phyloP scores from a whole-genome alignment of 1,140 invertebrate species.

The Diorhabda carinulata region DNA sequence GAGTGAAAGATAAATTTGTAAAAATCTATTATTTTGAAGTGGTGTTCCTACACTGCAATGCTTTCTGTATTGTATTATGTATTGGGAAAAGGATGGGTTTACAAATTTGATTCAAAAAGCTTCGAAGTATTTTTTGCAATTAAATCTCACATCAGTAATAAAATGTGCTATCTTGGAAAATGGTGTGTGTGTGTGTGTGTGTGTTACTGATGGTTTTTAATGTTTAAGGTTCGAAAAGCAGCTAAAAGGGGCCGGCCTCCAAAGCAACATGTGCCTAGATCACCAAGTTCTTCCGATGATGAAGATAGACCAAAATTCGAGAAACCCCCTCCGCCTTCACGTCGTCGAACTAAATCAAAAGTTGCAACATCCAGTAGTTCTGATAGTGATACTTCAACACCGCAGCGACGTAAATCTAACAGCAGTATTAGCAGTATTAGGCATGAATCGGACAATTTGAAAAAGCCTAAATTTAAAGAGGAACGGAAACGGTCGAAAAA shows the following conservation, averaged over 20 bases:
- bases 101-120: too few relatives aligned
- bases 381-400: conserved; percentile 33
- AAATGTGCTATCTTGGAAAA: too few relatives aligned
- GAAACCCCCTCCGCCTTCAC: conserved; percentile 30
- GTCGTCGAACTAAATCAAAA: conserved; percentile 32
- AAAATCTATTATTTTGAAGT: too few relatives aligned
- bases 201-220: not conserved
- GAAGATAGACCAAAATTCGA: conserved; percentile 26
- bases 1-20: too few relatives aligned
- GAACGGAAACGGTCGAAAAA: conserved; percentile 28
- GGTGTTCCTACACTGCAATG: too few relatives aligned
- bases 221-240: conserved; percentile 2
- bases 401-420: conserved; percentile 17
- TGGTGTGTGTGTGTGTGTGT: too few relatives aligned
- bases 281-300: conserved; percentile 43
- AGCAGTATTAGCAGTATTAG: conserved; percentile 6
- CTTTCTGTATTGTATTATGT: too few relatives aligned
- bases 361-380: conserved; percentile 28
- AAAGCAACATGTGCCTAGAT: conserved; percentile 19
- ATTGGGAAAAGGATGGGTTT: too few relatives aligned
- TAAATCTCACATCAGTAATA: too few relatives aligned
- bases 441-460: conserved; percentile 21
- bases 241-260: conserved; percentile 33
- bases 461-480: conserved; percentile 23
- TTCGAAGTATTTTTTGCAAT: too few relatives aligned